phyloP scores from a whole-genome alignment of 2,888 invertebrate genomes.

The Tipula confusa region DNA sequence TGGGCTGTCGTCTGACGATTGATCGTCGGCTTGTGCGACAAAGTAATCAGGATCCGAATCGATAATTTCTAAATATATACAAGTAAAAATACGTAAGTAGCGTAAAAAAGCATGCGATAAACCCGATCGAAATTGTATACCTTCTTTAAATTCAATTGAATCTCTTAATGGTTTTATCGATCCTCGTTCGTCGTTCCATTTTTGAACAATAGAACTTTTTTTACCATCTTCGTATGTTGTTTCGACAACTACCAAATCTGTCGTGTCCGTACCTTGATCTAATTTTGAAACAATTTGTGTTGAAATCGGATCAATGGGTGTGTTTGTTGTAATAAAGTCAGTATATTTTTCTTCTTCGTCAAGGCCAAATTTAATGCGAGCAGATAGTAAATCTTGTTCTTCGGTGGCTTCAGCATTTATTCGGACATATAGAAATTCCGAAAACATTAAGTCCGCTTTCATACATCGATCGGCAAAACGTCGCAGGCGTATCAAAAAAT shows the following conservation, averaged over 20 bases:
- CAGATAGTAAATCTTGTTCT: conserved; percentile 17
- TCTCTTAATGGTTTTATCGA: neutral
- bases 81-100: too few species aligned
- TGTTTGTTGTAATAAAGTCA: neutral
- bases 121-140: neutral
- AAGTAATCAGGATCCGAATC: neutral
- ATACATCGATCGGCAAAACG: conserved; percentile 33
- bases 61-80: neutral
- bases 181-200: neutral
- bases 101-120: too few species aligned
- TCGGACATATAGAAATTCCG: conserved; percentile 32
- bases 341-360: conserved; percentile 3
- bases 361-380: conserved; percentile 34
- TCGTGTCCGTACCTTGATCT: conserved; percentile 35
- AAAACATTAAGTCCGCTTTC: conserved; percentile 34
- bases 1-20: neutral
- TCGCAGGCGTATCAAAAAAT: conserved; percentile 31
- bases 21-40: neutral
- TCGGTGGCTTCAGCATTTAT: conserved; percentile 27
- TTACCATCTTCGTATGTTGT: neutral
- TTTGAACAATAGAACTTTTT: neutral
- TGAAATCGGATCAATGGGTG: neutral
- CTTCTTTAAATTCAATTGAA: neutral
- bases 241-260: conserved; percentile 31
- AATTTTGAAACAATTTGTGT: neutral